phyloP scores from a whole-genome alignment of 2,888 invertebrate species.

The Amphipoea oculea region DNA sequence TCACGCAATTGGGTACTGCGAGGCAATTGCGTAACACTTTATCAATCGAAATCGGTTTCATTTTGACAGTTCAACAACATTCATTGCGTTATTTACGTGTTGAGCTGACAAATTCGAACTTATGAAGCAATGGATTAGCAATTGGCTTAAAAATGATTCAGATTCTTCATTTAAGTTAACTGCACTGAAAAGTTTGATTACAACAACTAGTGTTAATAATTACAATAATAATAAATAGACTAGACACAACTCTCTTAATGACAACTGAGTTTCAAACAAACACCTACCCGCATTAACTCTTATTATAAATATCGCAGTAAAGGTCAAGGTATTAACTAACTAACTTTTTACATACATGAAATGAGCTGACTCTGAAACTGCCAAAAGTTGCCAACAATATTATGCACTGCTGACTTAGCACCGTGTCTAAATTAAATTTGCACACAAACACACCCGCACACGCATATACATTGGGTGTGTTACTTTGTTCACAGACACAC shows the following conservation, averaged over 20 bases:
- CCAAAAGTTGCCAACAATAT: slow-evolving; percentile 49
- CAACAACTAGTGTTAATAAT: neutral
- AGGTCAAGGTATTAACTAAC: slow-evolving; percentile 51
- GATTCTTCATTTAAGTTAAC: neutral
- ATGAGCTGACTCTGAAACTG: slow-evolving; percentile 38
- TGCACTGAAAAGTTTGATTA: neutral
- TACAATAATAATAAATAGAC: neutral
- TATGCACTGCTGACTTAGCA: slow-evolving; percentile 44
- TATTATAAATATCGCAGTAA: slow-evolving; percentile 22
- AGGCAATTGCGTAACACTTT: too few species aligned
- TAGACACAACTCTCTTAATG: neutral
- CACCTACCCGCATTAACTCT: slow-evolving; percentile 28
- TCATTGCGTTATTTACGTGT: too few species aligned
- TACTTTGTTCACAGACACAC: neutral
- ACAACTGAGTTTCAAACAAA: slow-evolving; percentile 41
- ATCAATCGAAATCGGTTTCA: too few species aligned
- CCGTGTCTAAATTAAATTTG: slow-evolving; percentile 55
- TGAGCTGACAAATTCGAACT: too few species aligned
- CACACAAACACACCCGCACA: slow-evolving; percentile 21
- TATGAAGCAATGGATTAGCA: too few species aligned
- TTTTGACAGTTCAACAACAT: too few species aligned
- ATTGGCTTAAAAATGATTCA: too few species aligned
- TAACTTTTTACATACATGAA: slow-evolving; percentile 37
- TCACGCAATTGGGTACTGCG: neutral
- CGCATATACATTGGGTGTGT: neutral